Base-by-base conservation (phyloP, 2,113 vertebrate species). In the Perca flavescens region DNA sequence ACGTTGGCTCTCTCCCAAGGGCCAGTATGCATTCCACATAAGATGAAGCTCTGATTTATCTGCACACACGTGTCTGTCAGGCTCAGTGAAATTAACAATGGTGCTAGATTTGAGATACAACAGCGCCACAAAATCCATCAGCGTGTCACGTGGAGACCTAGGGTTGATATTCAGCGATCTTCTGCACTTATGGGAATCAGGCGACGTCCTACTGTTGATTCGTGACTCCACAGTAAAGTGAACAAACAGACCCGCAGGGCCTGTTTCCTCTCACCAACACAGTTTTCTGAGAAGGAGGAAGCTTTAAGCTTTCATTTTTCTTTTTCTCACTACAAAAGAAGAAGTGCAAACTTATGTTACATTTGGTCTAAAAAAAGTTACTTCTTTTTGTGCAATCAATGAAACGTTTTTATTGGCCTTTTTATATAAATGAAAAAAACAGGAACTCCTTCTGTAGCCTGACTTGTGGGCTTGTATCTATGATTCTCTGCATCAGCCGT, bases 201-300 rank as follows among this genome's bases (percentile, higher is more conserved):
- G 63, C 19, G 6, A 77, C 56, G 53, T 52, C 66, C 72, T 60
- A 64, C 78, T 82, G 74, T 78, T 86, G 73, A 79, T 78, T 84
- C 3, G 58, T 88, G 64, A 77, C 72, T 74, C 79, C 36, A 57
- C 74, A 64, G 82, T 75, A 53, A 53, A 82, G 56, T 75, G 83
- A 89, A 76, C 80, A 86, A 74, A 71, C 70, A 70, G 25, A 2
- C n/a, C 58, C 60, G 50, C 31, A 49, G 53, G 75, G 53, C 47
- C 63, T 31, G 66, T 75, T 90, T 92, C 83, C 83, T 65, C 65
- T 74, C 49, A 67, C 28, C n/a, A n/a, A 66, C 0, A 56, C 40
- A 0, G 14, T 60, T 80, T 89, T 85, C 89, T 76, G 36, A 79
- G 75, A 90, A 93, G 73, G 76, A 88, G 90, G 91, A 92, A 89